Evolutionary conservation across 2,113 vertebrate species (phyloP).

Genomic region (Dasyornis broadbenti): DNA sequence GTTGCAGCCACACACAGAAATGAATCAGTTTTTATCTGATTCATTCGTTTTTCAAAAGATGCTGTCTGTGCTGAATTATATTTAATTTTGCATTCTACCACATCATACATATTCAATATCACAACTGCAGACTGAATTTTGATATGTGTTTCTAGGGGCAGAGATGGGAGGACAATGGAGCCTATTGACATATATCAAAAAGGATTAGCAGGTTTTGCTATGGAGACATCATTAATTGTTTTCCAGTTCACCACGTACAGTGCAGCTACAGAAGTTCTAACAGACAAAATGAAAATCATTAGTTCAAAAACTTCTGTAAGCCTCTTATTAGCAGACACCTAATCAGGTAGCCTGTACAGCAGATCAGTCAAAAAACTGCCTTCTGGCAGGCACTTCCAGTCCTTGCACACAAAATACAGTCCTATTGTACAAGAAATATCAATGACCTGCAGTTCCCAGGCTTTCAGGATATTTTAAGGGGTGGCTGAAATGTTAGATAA

Average conservation of each 20-base stretch:
- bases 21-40: constrained; percentile 4
- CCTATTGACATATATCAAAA: neutral
- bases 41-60: neutral
- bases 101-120: neutral
- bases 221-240: neutral
- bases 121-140: neutral
- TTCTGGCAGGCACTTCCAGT: neutral
- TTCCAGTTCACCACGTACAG: rapidly evolving
- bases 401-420: rapidly evolving
- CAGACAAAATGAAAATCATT: neutral
- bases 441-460: neutral
- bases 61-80: constrained; percentile 65
- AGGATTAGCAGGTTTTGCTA: neutral
- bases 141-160: neutral
- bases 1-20: constrained; percentile 24
- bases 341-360: neutral
- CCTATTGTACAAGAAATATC: neutral
- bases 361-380: neutral
- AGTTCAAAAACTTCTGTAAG: neutral
- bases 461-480: neutral
- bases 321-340: neutral
- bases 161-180: neutral
- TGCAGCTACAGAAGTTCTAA: neutral
- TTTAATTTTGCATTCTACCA: constrained; percentile 37
- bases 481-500: neutral